These are phyloP conservation scores for Apocheima hispidaria DNA, from an alignment of 2,888 invertebrate genomes.

Conservation along the genomic window DNA sequence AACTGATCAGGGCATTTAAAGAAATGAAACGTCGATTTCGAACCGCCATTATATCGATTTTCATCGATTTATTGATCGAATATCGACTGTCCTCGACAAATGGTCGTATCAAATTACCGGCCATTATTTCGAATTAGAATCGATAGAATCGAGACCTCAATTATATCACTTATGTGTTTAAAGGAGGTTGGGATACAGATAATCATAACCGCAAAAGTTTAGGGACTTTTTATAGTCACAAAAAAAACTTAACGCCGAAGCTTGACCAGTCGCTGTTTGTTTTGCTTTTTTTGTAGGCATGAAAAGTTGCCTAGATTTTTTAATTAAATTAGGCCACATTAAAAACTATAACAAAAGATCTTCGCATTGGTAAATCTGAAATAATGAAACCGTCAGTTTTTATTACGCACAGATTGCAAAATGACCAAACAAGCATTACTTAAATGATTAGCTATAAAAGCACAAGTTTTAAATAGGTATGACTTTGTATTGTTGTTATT, in stretches of 20 bases:
- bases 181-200: conserved; percentile 76
- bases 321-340: conserved; percentile 27
- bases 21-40: conserved; percentile 84
- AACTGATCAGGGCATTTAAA: conserved; percentile 84
- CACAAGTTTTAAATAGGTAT: conserved; percentile 23
- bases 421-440: conserved; percentile 69
- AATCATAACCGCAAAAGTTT: conserved; percentile 76
- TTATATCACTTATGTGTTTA: conserved; percentile 87
- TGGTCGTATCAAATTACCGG: conserved; percentile 82
- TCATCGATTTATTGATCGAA: conserved; percentile 85
- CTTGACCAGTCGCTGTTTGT: conserved; percentile 51
- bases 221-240: conserved; percentile 51
- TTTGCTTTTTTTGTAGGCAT: conserved; percentile 49
- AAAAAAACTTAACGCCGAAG: conserved; percentile 49
- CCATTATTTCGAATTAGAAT: conserved; percentile 85
- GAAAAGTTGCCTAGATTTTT: conserved; percentile 16
- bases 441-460: conserved; percentile 77
- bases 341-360: conserved; percentile 23
- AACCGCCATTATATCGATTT: conserved; percentile 82
- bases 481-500: conserved; percentile 9
- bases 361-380: conserved; percentile 58
- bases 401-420: conserved; percentile 76
- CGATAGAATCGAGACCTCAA: conserved; percentile 84
- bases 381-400: conserved; percentile 69
- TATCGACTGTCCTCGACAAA: conserved; percentile 85